Evolutionary conservation across 2,797 vertebrate genomes (phyloP), one percentile per base, ranked within the genome.

Genomic region (Hoplostethus atlanticus): DNA sequence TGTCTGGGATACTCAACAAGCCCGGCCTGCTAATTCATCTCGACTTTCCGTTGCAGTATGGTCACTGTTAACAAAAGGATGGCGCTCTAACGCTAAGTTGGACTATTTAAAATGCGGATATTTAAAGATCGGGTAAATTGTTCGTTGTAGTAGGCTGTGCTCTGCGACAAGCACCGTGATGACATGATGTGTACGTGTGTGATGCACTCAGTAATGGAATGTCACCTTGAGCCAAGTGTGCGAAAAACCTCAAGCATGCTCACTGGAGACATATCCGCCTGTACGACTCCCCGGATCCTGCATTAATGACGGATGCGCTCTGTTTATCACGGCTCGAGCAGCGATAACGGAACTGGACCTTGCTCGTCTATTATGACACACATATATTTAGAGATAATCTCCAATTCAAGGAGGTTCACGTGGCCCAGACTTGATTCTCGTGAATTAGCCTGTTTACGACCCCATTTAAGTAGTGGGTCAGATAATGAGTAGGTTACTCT

Each of bases 211-310:
- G 88, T 87, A 89, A 91, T 76, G 93, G 93, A 94, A 94, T 94
- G 93, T 94, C 93, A 94, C 93, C 92, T 94, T 94, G 93, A 94
- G 92, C 91, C 91, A 91, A 93, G 85, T 89, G 89, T 87, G 90
- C 89, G 76, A 85, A 88, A 48, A 91, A 88, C 85, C 82, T 88
- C 86, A 79, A 90, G 91, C 91, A 87, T 84, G 87, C 91, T 91
- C 90, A 77, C 82, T 85, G 84, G 87, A 92, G 91, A 91, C 89
- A 74, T 42, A 68, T 84, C 84, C 83, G 84, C 84, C 83, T 57
- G 80, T 61, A 38, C 63, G 72, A 66, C 84, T 84, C 71, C 81
- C 64, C 68, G 68, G 79, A 88, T 87, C 84, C 80, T 74, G 85
- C 74, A 61, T 78, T 71, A 83, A 82, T 74, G 69, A 85, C 58